Percentiles rank a stretch among this genome's conserved stretches.
These are phyloP conservation scores for Phodopus roborovskii DNA, from an alignment of 2,113 vertebrate genomes.

Conservation along the genomic window DNA sequence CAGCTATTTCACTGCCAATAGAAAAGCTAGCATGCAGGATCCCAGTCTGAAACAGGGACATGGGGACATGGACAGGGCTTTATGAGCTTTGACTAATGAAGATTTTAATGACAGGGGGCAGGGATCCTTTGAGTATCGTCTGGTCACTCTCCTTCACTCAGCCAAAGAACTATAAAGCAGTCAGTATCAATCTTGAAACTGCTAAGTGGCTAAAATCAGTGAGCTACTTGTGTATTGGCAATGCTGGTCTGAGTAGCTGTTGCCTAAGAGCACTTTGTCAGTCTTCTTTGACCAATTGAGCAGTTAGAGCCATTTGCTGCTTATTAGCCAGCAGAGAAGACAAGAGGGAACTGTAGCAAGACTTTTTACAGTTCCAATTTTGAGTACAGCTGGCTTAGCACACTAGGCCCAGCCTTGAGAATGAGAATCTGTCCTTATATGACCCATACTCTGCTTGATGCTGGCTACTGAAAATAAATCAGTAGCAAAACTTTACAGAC, in stretches of 20 bases:
- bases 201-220: not conserved
- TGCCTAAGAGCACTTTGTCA: not conserved
- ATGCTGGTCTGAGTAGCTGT: not conserved
- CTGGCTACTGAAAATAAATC: not conserved
- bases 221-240: no score
- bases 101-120: not conserved
- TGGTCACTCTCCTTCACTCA: not conserved
- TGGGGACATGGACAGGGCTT: not conserved
- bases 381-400: not conserved
- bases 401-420: not conserved
- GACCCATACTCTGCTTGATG: not conserved
- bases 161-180: not conserved
- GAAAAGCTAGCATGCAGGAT: not conserved
- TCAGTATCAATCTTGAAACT: not conserved
- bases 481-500: not conserved
- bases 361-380: constrained; percentile 20
- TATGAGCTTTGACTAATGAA: not conserved
- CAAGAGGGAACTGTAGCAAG: not conserved
- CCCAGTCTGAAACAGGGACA: not conserved
- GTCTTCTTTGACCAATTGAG: not conserved
- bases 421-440: not conserved
- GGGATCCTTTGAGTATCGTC: not conserved
- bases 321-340: not conserved
- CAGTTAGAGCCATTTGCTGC: not conserved
- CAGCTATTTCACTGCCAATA: not conserved